Percentiles rank a stretch among this genome's conserved stretches.
These are phyloP conservation scores for Atlantisia rogersi DNA, from an alignment of 2,113 vertebrate species.

Conservation along the genomic window DNA sequence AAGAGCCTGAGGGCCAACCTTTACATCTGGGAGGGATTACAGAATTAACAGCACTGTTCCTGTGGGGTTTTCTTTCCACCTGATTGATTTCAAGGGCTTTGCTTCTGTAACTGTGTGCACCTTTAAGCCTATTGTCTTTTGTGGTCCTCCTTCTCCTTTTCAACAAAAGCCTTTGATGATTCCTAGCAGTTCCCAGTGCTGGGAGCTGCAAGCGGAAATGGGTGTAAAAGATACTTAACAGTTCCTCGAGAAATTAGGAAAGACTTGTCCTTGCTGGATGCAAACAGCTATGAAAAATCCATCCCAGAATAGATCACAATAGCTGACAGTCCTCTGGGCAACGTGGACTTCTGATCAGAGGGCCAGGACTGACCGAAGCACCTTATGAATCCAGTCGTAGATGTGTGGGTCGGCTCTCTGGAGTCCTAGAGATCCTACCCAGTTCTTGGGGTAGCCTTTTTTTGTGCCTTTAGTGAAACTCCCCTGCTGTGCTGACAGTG, in stretches of 20 bases:
- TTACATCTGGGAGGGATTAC: neutral
- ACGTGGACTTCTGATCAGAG: neutral
- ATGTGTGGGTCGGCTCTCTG: neutral
- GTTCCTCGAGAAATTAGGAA: neutral
- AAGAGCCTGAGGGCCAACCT: neutral
- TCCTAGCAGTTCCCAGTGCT: neutral
- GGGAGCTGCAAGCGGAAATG: neutral
- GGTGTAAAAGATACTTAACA: neutral
- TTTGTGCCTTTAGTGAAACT: neutral
- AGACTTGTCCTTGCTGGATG: neutral
- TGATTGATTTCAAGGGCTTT: neutral
- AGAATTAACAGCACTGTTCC: neutral
- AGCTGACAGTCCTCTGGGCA: neutral
- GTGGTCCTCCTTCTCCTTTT: neutral
- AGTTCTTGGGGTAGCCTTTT: neutral
- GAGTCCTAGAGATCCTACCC: neutral
- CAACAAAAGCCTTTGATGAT: neutral
- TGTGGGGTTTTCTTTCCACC: neutral
- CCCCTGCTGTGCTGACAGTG: neutral
- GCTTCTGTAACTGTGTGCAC: neutral
- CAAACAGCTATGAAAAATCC: neutral
- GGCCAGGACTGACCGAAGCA: neutral
- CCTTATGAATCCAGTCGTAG: accelerated
- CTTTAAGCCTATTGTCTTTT: neutral
- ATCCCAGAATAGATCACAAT: neutral